Base-by-base conservation (phyloP, 1,140 invertebrate genomes). In the Anastatus disparis region DNA sequence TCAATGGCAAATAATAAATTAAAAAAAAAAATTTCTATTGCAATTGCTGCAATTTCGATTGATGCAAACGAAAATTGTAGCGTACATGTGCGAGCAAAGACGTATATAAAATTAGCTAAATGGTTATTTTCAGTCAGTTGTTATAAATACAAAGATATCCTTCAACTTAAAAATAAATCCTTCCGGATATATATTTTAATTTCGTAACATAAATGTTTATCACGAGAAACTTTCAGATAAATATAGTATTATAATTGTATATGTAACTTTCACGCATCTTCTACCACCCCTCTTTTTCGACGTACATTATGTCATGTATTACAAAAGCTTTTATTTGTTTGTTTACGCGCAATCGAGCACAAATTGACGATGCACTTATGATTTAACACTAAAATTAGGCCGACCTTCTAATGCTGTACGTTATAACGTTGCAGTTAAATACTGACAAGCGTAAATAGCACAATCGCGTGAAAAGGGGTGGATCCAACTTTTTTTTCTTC, bases 71-170 rank as follows among this genome's bases (percentile, higher is more conserved):
- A 56, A 38, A 22, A 56, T 38, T 29, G 53, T 29, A 6, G 12
- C 15, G 26, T 29, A 6, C n/a, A 15, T 22, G 20, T 2, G 29
- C 24, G 27, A 63, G 17, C 42, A n/a, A n/a, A n/a, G n/a, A n/a
- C 3, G 56, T 6, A 10, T 35, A 31, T 42, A 35, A 46, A 67
- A 67, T 58, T 67, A 67, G 65, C 65, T 20, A 15, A 4, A 17
- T 13, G 13, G 52, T 26, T 66, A 66, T 55, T 66, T 66, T 66
- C 38, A 6, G 52, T 22, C 35, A 26, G 63, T 15, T 58, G n/a
- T 67, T 48, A 67, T 67, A 58, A 67, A 67, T 67, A 67, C 40
- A 31, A 58, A 31, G 26, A 67, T n/a, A n/a, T 67, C 65, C 65
- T 67, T 67, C 42, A 31, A 24, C 65, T 58, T 53, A 10, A 48